Evolutionary conservation across 2,113 vertebrate species (phyloP), one percentile per base, ranked within the genome.

Genomic region (Cisticola juncidis): DNA sequence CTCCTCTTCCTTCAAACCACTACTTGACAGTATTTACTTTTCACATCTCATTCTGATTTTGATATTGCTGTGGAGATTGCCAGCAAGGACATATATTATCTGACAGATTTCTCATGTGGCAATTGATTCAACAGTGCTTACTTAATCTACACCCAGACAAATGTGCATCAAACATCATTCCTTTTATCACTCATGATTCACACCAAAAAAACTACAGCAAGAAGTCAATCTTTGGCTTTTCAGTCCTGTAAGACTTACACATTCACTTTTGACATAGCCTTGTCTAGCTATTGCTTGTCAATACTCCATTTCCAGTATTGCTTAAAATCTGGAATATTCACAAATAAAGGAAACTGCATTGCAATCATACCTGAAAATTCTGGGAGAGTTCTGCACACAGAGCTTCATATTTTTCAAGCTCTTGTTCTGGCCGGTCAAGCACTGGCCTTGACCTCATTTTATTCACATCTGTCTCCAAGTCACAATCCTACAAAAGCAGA

Each of bases 401-500:
- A 2, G 83, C 81, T 62, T 91, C 89, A 58, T 99, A 99, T 33
- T 98, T 98, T 6, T 76, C 61, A 90, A 99, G 96, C 12, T 98
- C 98, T n/a, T 98, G 97, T 88, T 97, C 97, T 23, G 98, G 97
- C 40, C 98, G 53, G 90, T 99, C 98, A 28, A 97, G 98, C 7
- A 93, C 94, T 20, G 98, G 98, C 19, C 86, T 98, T 51, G 96
- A 86, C 36, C 65, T 97, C 86, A 99, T 88, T 83, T 98, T 98
- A 93, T 95, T 97, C 74, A 98, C 56, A 48, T 99, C 99, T 17
- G 98, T 99, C 97, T 99, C 99, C 95, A 99, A 97, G 86, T 99
- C 99, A 36, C 99, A 98, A 71, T 99, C 98, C 99, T 99, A 81
- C n/a, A 93, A 51, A n/a, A 89, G 29, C 18, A 95, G 45, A 94